Base-by-base conservation (phyloP, 2,113 vertebrate genomes). In the Coptodon rendalli region DNA sequence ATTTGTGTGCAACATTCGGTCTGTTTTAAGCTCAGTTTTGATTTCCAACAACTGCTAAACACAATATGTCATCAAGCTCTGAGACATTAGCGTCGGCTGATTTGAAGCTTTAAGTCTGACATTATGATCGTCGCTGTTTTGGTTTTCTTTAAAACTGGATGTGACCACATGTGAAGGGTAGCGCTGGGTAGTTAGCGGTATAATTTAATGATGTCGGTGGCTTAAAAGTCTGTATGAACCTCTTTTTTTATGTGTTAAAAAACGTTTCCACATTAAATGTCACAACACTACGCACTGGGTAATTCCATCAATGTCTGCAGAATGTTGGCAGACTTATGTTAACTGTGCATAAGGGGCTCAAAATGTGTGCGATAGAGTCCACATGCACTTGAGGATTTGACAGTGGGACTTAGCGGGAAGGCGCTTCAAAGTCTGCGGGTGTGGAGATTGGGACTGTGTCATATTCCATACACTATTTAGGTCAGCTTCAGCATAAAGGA, bases 181-280 rank as follows among this genome's bases (percentile, higher is more conserved):
- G 40, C 4, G 1, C 14, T 76, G 40, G 1, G 8, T 17, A 48
- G 68, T 5, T 17, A 0, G 14, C 1, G 13, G n/a, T 0, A 24
- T 24, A 71, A 43, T 43, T 9, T 24, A 16, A 43, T 43, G n/a
- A 43, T 43, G 3, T 43, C 12, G 0, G 59, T 29, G 24, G 71
- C 24, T 45, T 17, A 12, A 31, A 76, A 12, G 27, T 76, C 40
- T 43, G 40, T 43, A 40, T 71, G 66, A 71, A 22, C 38, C 16
- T 34, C 29, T 27, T 45, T 40, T 38, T 68, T 40, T 16, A 71
- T 17, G 3, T 48, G 3, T 48, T 48, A 50, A 78, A 78, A 78
- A 50, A 5, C 71, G 7, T 31, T 48, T 1, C 24, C 71, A 8
- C 27, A 48, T 78, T n/a, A 50, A 78, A 50, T 1, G 24, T 31